Conservation (phyloP, 2,797 vertebrate genomes). For the Eospalax fontanierii region DNA sequence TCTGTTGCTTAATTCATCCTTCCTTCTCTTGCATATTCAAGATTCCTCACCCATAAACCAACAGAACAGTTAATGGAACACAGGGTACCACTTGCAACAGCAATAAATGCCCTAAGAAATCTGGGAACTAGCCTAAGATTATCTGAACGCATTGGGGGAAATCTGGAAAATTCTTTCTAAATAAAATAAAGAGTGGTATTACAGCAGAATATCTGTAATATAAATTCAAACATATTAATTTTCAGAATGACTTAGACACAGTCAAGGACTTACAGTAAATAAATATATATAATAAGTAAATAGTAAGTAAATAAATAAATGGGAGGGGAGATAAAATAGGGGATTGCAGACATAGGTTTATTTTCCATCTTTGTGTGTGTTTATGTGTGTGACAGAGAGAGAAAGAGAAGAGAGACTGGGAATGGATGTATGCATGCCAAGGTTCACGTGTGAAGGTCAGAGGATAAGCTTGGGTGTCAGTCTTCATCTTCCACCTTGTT, state of each 20-base stretch:
- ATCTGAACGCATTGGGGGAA: background rate
- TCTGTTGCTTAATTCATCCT: background rate
- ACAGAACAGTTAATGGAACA: background rate
- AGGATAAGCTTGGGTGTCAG: no score
- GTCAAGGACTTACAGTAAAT: background rate
- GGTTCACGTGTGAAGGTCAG: no score
- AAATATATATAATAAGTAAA: background rate
- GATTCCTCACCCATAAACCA: background rate
- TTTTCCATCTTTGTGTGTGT: no score
- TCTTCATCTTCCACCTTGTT: background rate
- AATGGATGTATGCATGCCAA: no score
- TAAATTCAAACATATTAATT: background rate
- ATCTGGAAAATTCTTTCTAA: conserved; percentile 34
- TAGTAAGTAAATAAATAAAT: no score
- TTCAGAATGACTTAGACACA: background rate
- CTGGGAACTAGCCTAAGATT: background rate
- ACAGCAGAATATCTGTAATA: background rate
- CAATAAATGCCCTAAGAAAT: background rate
- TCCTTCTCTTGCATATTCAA: background rate
- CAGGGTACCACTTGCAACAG: background rate
- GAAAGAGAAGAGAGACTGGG: no score
- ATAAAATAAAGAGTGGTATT: background rate
- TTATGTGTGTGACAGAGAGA: no score
- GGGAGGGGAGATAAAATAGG: background rate
- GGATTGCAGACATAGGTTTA: no score